Conservation (phyloP, 2,797 vertebrate genomes). For the Prunella strophiata region DNA sequence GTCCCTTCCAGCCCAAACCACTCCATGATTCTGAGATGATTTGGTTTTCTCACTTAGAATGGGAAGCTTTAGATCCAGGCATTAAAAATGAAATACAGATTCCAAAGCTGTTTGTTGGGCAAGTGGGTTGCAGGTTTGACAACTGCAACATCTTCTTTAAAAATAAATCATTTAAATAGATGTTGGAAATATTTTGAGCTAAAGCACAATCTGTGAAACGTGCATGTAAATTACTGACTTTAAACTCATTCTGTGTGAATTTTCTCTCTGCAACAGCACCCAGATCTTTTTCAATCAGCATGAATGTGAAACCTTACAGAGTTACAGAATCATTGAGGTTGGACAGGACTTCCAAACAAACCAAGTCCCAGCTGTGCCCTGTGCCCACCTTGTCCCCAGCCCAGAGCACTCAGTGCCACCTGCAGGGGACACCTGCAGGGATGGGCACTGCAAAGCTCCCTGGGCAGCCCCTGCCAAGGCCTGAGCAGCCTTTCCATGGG, state of each 20-base stretch:
- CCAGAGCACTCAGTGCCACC: background rate
- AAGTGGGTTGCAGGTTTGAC: background rate
- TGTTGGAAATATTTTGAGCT: background rate
- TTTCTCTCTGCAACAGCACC: accelerated
- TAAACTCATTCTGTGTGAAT: background rate
- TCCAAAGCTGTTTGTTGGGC: background rate
- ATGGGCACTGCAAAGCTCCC: background rate
- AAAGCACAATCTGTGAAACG: background rate
- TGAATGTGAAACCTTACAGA: no score
- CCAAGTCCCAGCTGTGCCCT: background rate
- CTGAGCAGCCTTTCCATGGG: background rate
- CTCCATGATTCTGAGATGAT: background rate
- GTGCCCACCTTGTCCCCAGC: background rate
- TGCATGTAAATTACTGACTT: background rate
- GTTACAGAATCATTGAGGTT: no score
- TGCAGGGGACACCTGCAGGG: background rate
- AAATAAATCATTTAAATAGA: background rate
- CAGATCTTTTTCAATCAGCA: background rate
- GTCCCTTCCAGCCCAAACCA: background rate
- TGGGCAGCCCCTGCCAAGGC: background rate
- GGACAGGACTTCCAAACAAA: background rate
- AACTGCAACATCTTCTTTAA: background rate
- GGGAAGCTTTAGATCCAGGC: background rate
- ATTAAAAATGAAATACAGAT: background rate
- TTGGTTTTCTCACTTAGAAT: background rate